phyloP scores from a whole-genome alignment of 2,113 vertebrate species.

The Rhabdomys dilectus region DNA sequence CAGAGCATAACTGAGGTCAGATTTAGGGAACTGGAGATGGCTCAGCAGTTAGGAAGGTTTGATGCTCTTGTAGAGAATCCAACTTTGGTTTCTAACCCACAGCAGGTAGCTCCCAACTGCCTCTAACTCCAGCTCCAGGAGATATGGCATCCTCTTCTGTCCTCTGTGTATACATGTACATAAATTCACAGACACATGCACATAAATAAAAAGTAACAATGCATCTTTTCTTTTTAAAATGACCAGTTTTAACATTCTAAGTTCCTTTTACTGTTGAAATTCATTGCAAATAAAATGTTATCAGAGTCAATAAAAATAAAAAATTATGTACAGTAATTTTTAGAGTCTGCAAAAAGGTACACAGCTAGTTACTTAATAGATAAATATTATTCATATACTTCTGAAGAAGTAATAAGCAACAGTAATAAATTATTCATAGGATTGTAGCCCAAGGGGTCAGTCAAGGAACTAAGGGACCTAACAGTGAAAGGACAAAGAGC shows the following conservation, averaged over 20 bases:
- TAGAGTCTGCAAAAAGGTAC: background rate
- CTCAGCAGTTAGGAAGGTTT: background rate
- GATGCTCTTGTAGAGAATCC: background rate
- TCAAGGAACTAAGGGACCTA: background rate
- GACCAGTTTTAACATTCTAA: background rate
- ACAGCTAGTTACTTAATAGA: background rate
- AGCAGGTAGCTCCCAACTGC: background rate
- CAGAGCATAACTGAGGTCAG: background rate
- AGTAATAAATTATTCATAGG: conserved; percentile 20
- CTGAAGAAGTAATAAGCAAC: background rate
- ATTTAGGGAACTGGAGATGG: too few relatives aligned
- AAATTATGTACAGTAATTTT: background rate
- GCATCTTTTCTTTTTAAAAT: background rate
- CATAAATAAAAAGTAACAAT: background rate
- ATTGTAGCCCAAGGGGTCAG: background rate
- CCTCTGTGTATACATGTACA: background rate
- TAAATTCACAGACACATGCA: too few relatives aligned
- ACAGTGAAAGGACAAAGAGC: background rate
- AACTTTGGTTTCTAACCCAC: background rate
- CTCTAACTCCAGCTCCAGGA: background rate
- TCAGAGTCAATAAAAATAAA: background rate
- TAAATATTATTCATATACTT: conserved; percentile 8
- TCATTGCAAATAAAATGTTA: background rate
- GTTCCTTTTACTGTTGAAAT: background rate
- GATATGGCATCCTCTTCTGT: background rate